Evolutionary conservation across 2,113 vertebrate genomes (phyloP), one percentile per base, ranked within the genome.

Genomic region (Oncorhynchus tshawytscha): DNA sequence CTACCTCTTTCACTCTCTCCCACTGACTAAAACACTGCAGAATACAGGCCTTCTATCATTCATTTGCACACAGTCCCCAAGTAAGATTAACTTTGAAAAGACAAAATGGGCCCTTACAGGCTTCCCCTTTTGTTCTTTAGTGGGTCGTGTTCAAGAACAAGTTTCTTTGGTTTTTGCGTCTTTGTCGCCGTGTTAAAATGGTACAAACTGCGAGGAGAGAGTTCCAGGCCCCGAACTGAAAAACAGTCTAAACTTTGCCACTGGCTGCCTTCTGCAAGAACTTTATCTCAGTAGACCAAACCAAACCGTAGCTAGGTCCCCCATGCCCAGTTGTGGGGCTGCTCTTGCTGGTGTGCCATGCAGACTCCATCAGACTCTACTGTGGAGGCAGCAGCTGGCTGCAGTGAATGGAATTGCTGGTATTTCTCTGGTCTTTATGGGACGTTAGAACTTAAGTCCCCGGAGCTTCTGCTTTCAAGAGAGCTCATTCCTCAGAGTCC

Each of bases 351-450:
- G 66, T 24, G n/a, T 5, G 59, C 59, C 59, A 62, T 2, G n/a
- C 18, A 62, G 81, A 9, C 77, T 59, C n/a, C 74, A 70, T 79
- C 59, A 62, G 81, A 9, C 77, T 64, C n/a, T 72, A 71, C 80
- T 72, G 75, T 59, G 67, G 71, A 78, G 80, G 66, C 70, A 79
- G 80, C 90, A 90, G 86, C 84, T 88, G 90, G 83, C 78, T 81
- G 45, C 67, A 68, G 39, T 90, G 87, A 90, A 87, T 87, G 79
- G 81, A 89, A 89, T 87, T 74, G 78, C 66, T 80, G 59, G 70
- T 54, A 86, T 90, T 86, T 87, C 78, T 82, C 34, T 9, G 8
- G 24, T 73, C 85, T 83, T 70, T 81, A 62, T 25, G 31, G 83
- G 65, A 59, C 69, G 75, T 69, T 76, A 39, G 65, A 57, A 72